phyloP scores from a whole-genome alignment of 2,888 invertebrate species.

The Invenusta paracnida region DNA sequence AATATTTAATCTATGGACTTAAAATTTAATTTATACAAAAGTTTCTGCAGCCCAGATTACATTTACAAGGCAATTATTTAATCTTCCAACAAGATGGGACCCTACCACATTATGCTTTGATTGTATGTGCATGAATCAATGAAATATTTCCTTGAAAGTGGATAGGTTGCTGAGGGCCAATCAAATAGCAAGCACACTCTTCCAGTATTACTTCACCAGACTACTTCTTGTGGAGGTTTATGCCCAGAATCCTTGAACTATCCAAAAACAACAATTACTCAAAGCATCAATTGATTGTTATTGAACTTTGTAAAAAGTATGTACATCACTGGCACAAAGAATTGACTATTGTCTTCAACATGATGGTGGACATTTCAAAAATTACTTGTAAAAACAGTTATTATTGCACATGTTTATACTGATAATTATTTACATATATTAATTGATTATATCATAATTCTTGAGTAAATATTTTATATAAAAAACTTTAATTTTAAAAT shows the following conservation, averaged over 20 bases:
- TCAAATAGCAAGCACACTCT: not conserved
- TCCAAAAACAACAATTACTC: not conserved
- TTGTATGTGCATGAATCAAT: not conserved
- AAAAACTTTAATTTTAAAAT: not conserved
- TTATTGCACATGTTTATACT: not conserved
- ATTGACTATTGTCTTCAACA: not conserved
- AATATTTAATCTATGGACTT: too few species aligned
- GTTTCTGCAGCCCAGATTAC: not conserved
- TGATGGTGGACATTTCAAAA: not conserved
- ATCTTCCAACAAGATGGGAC: not conserved
- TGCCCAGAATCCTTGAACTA: not conserved
- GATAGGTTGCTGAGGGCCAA: not conserved
- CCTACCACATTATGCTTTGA: not conserved
- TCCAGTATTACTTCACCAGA: not conserved
- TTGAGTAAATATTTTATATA: not conserved
- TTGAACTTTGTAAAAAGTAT: not conserved
- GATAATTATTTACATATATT: not conserved
- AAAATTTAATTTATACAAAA: too few species aligned
- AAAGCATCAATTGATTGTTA: not conserved
- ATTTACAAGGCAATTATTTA: not conserved
- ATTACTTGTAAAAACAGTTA: not conserved
- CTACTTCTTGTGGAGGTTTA: not conserved
- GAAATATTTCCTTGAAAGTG: not conserved
- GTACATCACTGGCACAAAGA: not conserved
- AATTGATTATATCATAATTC: not conserved